phyloP scores from a whole-genome alignment of 2,888 invertebrate genomes.

The Leucozona laternaria region DNA sequence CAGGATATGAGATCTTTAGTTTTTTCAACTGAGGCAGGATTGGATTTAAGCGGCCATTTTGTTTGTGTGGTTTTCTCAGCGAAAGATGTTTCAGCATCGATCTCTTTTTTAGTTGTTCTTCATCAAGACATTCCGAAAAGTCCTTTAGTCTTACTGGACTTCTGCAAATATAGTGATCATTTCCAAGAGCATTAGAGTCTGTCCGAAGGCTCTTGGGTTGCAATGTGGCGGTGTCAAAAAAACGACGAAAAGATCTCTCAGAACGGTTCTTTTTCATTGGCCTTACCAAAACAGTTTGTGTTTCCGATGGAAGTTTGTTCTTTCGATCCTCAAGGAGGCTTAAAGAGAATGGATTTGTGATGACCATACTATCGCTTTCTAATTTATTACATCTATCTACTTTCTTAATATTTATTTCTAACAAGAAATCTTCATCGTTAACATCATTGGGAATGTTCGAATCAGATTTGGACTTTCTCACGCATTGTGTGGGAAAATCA shows the following conservation, averaged over 20 bases:
- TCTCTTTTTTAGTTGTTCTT: constrained; percentile 44
- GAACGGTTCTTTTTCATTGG: constrained; percentile 76
- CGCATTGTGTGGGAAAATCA: constrained; percentile 43
- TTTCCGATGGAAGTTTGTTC: constrained; percentile 41
- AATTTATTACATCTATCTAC: constrained; percentile 60
- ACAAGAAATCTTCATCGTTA: constrained; percentile 47
- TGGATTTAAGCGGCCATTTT: constrained; percentile 53
- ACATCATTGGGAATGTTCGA: constrained; percentile 77
- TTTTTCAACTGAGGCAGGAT: constrained; percentile 79
- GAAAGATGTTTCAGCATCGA: constrained; percentile 81
- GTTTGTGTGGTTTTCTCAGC: constrained; percentile 78
- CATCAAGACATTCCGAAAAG: constrained; percentile 73
- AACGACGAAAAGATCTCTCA: constrained; percentile 78
- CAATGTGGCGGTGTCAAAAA: constrained; percentile 55
- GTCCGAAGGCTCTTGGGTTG: constrained; percentile 20
- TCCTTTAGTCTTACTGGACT: constrained; percentile 81
- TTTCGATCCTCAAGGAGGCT: constrained; percentile 81
- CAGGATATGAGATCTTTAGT: constrained; percentile 82
- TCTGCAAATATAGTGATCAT: constrained; percentile 79
- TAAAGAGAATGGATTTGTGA: constrained; percentile 83
- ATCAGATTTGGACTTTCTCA: constrained; percentile 80
- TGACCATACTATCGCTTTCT: constrained; percentile 80
- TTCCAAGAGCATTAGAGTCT: constrained; percentile 6
- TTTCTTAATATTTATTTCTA: constrained; percentile 45
- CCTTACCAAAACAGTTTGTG: constrained; percentile 53